phyloP scores from a whole-genome alignment of 2,888 invertebrate species.

The Petrolisthes manimaculis region DNA sequence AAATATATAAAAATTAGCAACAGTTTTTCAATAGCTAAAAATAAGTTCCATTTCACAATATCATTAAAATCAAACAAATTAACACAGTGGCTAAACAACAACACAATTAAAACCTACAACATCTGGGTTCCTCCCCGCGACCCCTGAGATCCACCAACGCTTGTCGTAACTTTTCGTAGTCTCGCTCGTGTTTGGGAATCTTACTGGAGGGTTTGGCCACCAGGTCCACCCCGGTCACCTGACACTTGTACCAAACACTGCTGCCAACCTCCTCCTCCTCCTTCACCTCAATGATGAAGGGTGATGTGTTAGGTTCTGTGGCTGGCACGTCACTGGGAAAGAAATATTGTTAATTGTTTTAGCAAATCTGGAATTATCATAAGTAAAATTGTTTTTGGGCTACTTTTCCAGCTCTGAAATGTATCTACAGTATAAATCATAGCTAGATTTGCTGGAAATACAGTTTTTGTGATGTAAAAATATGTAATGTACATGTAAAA shows the following conservation, averaged over 20 bases:
- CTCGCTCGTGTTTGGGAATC: conserved; percentile 34
- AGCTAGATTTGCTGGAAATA: background rate
- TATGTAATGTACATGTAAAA: too few species aligned
- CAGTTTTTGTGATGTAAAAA: background rate
- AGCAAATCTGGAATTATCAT: background rate
- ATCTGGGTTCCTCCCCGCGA: conserved; percentile 11
- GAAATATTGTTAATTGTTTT: background rate
- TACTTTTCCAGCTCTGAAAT: background rate
- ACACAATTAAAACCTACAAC: conserved; percentile 12
- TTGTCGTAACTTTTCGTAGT: conserved; percentile 12
- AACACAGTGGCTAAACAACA: background rate
- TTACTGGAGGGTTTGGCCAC: conserved; percentile 43
- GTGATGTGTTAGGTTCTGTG: conserved; percentile 21
- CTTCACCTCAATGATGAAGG: conserved; percentile 35
- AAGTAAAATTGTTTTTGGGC: background rate
- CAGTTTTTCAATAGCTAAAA: too few species aligned
- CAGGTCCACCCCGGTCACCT: conserved; percentile 42
- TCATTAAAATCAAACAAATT: too few species aligned
- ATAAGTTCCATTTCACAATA: too few species aligned
- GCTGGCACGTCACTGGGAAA: background rate
- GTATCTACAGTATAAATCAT: background rate
- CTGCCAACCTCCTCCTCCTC: background rate
- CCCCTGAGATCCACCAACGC: conserved; percentile 21
- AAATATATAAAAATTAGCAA: too few species aligned
- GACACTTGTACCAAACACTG: conserved; percentile 31